Base-by-base conservation (phyloP, 2,113 vertebrate genomes). In the Chauna torquata region DNA sequence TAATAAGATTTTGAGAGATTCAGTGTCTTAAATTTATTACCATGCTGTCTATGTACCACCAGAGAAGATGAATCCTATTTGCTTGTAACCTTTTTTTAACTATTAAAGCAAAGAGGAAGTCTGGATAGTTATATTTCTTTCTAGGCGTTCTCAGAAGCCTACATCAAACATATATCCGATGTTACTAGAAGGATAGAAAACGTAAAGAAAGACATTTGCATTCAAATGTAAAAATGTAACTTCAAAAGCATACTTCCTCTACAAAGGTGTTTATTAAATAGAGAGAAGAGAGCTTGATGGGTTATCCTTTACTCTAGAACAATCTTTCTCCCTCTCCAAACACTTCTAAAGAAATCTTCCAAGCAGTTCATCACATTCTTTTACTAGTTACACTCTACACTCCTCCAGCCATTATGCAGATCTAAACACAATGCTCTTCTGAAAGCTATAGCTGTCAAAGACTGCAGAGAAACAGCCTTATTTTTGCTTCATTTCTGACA, bases 401-500 rank as follows among this genome's bases (percentile, higher is more conserved):
- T 44, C 65, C 78, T 88, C 75, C 49, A 72, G 10, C n/a, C 28
- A 7, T 36, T 23, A 52, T 25, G 86, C 82, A 86, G 74, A 94
- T 89, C 81, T 84, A 44, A 95, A 96, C 70, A 42, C 5, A 27
- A 38, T 27, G 14, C 54, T 50, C 94, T 89, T 89, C 79, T 90
- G 76, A 94, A 82, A 96, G 82, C 69, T 44, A 7, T 10, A 4
- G 22, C 76, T 97, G 95, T 87, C 94, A 93, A n/a, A 75, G 34
- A 57, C 32, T 85, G 74, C 75, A 75, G 71, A 94, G 93, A 78
- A 94, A 78, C 82, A 92, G 54, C 59, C 49, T 49, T 79, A 38
- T 36, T 96, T 91, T 55, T 86, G 74, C 64, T 85, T 85, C 57
- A 45, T 28, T 4, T 66, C 77, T 97, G 96, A 96, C 96, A 96